A percentile compares a stretch with the other conserved stretches of the same genome.
phyloP scores from a whole-genome alignment of 2,797 vertebrate species.

The Epinephelus coioides region DNA sequence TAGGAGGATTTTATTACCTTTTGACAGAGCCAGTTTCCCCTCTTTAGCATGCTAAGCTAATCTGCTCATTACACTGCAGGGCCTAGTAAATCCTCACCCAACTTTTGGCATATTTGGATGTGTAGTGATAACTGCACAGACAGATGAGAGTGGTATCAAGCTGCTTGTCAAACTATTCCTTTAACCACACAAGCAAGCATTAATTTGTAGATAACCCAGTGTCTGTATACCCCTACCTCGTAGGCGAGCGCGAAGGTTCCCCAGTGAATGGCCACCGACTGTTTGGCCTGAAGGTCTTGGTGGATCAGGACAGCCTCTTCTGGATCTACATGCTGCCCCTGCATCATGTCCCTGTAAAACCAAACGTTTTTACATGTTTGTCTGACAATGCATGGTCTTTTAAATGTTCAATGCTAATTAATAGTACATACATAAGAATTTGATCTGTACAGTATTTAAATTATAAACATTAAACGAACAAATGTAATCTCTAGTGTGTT shows the following conservation, averaged over 20 bases:
- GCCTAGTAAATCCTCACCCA: too few relatives aligned
- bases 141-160: not conserved
- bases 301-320: slow-evolving; percentile 96
- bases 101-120: too few relatives aligned
- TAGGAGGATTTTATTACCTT: too few relatives aligned
- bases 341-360: slow-evolving; percentile 92
- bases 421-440: too few relatives aligned
- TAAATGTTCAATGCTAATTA: not conserved
- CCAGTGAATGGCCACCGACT: slow-evolving; percentile 96
- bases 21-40: too few relatives aligned
- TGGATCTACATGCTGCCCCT: slow-evolving; percentile 94
- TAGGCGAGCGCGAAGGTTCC: slow-evolving; percentile 96
- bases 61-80: too few relatives aligned
- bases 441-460: too few relatives aligned
- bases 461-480: not conserved
- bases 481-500: too few relatives aligned
- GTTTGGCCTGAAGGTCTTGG: slow-evolving; percentile 92
- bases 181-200: not conserved
- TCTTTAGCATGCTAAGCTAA: too few relatives aligned
- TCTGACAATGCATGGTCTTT: not conserved
- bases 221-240: slow-evolving; percentile 84
- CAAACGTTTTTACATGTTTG: not conserved
- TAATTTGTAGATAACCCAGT: too few relatives aligned
- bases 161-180: not conserved
- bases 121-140: too few relatives aligned